Base-by-base conservation (phyloP, 1,140 invertebrate species). In the Octopus sinensis region DNA sequence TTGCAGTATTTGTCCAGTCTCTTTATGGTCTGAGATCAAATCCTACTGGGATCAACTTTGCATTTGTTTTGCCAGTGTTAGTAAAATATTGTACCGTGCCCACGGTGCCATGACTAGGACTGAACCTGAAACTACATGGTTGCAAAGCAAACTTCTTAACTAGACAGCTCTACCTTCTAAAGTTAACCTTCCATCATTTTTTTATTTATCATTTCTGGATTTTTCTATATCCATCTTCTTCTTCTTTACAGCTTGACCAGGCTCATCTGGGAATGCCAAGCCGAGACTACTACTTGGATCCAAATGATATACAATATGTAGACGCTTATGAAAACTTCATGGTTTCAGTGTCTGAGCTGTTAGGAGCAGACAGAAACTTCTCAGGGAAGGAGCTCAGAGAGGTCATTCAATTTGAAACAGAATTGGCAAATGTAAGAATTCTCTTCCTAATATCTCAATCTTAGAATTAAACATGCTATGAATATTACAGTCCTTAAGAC, bases 321-420 rank as follows among this genome's bases (percentile, higher is more conserved):
- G 88, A 92, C 81, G 95, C 95, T 4, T 96, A 96, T 87, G 93
- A 94, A 86, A 93, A 92, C 75, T 95, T 95, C 86, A 96, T 96
- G 94, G 93, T 93, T 0, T 93, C 94, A 85, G 93, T 96, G 0
- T 94, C 95, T 0, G 89, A 94, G 4, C 90, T 86, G 68, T 81
- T 87, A 23, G 95, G 95, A 6, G 91, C 94, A 6, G 93, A 96
- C 82, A 52, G 80, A 43, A 52, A 7, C 13, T 53, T 62, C 2
- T 84, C 84, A 5, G n/a, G 81, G 30, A 79, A 62, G 75, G 83
- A 86, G 10, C 78, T 82, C 10, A 77, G 79, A 1, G 73, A 83
- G n/a, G 91, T 97, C 5, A 93, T 98, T 51, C 89, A 93, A 43
- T 97, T 98, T 87, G 96, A 98, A 92, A 95, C 93, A 5, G 91